Base-by-base conservation (phyloP, 2,113 vertebrate species). In the Ophiodon elongatus region DNA sequence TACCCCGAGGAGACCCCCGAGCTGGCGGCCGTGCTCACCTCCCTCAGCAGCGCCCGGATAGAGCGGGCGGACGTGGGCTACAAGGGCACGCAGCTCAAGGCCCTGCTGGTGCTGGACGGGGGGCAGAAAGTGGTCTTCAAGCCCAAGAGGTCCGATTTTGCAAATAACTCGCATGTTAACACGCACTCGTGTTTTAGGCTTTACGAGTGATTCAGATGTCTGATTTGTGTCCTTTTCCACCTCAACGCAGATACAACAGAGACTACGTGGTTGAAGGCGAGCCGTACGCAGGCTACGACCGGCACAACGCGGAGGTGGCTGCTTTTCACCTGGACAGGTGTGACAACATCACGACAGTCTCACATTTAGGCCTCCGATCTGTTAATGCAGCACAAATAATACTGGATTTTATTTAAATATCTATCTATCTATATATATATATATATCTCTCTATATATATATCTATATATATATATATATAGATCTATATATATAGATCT, bases 81-180 rank as follows among this genome's bases (percentile, higher is more conserved):
- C 78, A 99, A 99, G 89, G 98, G 98, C 29, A 99, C 98, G 0
- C 98, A 99, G 33, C 96, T 99, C 77, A 99, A 99, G 89, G 98
- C 98, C 73, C 91, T 99, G 87, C 92, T 99, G 70, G 96, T 99
- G 76, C 97, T 99, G 76, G 98, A 99, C 50, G 98, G 98, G 67
- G 98, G 98, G 2, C 98, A 99, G 93, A 99, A 99, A 90, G 98
- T 99, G 25, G 98, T 99, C 88, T 99, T 99, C 93, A 99, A 99
- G 85, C 98, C 98, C 70, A 99, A 98, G 87, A 97, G 98, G 98
- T 99, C 84, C n/a, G n/a, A n/a, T n/a, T n/a, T n/a, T n/a, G n/a
- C n/a, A n/a, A n/a, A n/a, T n/a, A n/a, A n/a, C n/a, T n/a, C n/a
- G n/a, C n/a, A n/a, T n/a, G n/a, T n/a, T n/a, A n/a, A n/a, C n/a